A percentile compares a stretch with the other conserved stretches of the same genome.
These are phyloP conservation scores for Gonioctena quinquepunctata DNA, from an alignment of 1,140 invertebrate species.

Conservation along the genomic window DNA sequence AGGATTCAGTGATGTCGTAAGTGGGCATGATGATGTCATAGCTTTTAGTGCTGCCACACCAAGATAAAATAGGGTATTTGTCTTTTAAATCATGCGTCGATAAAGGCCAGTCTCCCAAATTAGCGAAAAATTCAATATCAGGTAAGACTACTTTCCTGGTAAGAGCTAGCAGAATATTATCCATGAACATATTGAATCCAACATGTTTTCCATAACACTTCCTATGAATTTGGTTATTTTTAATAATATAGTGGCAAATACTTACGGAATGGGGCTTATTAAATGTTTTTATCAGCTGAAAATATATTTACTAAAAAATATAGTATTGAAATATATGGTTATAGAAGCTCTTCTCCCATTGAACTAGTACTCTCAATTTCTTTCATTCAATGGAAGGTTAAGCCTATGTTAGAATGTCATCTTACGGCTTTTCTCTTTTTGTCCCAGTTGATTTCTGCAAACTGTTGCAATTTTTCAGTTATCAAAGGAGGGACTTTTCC, in stretches of 20 bases:
- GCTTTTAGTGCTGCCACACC: constrained; percentile 88
- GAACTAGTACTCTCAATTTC: too few relatives aligned
- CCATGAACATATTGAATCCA: constrained; percentile 96
- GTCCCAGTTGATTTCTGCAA: constrained; percentile 75
- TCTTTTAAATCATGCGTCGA: constrained; percentile 57
- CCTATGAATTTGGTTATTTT: constrained; percentile 82
- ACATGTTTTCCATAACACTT: constrained; percentile 92
- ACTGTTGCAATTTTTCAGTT: constrained; percentile 71
- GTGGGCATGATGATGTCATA: constrained; percentile 93
- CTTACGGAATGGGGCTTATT: constrained; percentile 78
- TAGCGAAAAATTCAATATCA: constrained; percentile 89
- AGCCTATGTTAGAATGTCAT: too few relatives aligned
- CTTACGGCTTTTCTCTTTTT: constrained; percentile 65
- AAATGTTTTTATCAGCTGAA: constrained; percentile 48
- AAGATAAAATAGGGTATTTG: constrained; percentile 88
- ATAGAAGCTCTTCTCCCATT: too few relatives aligned
- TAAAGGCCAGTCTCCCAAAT: constrained; percentile 95
- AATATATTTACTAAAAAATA: too few relatives aligned
- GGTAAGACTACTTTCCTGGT: constrained; percentile 82
- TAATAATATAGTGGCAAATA: constrained; percentile 89
- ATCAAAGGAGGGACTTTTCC: constrained; percentile 71
- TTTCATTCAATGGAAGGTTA: too few relatives aligned
- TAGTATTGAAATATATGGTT: too few relatives aligned
- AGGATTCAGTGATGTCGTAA: constrained; percentile 92
- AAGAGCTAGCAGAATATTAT: constrained; percentile 84